These are phyloP conservation scores for Ophion obscuratus DNA, from an alignment of 2,888 invertebrate species.

Conservation along the genomic window DNA sequence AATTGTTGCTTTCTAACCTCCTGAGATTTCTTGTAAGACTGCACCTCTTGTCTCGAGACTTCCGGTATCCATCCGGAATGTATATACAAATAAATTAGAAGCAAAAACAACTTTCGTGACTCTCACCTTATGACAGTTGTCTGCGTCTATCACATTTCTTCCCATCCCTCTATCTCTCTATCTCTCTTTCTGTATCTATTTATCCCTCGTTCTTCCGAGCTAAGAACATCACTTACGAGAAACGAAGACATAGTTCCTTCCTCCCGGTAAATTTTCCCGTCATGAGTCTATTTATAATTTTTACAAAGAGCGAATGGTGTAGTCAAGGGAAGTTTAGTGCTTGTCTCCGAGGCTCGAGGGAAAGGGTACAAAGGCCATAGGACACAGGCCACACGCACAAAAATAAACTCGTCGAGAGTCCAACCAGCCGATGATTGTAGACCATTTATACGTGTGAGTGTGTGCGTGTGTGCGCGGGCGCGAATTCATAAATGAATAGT, in stretches of 20 bases:
- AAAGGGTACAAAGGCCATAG: conserved; percentile 59
- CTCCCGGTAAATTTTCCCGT: conserved; percentile 48
- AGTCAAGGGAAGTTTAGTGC: conserved; percentile 53
- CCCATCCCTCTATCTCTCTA: neutral
- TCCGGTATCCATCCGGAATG: conserved; percentile 66
- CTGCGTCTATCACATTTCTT: neutral
- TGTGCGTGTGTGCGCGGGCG: neutral
- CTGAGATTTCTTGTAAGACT: neutral
- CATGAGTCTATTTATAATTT: conserved; percentile 67
- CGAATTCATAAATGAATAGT: neutral
- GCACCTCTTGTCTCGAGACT: conserved; percentile 20
- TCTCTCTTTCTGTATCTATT: neutral
- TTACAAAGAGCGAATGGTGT: conserved; percentile 75
- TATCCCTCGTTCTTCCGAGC: conserved; percentile 15
- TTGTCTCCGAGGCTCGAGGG: conserved; percentile 19
- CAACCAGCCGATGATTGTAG: conserved; percentile 34
- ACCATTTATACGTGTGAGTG: neutral
- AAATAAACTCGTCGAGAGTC: conserved; percentile 59
- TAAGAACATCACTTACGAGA: conserved; percentile 39
- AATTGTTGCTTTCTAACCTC: neutral
- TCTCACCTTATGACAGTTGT: conserved; percentile 16
- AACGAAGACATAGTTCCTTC: conserved; percentile 44
- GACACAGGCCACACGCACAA: conserved; percentile 54
- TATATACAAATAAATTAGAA: conserved; percentile 70
- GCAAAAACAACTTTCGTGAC: conserved; percentile 22